Base-by-base conservation (phyloP, 2,113 vertebrate species). In the Bujurquina vittata region DNA sequence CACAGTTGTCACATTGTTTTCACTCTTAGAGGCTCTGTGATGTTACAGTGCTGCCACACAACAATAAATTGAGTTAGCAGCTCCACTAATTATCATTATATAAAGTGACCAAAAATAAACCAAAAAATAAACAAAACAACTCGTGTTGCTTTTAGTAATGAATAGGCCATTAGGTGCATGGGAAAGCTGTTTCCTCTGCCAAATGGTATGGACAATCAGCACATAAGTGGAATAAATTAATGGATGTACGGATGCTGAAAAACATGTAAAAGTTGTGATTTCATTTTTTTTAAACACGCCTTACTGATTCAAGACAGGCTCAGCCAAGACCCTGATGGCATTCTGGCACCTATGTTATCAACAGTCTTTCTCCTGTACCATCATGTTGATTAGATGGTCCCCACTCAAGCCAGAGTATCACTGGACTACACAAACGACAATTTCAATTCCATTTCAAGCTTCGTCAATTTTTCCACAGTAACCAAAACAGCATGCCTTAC, bases 401-500 rank as follows among this genome's bases (percentile, higher is more conserved):
- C 43, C 4, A 26, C 23, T 52, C 26, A 72, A 54, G 46, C 23
- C 65, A 3, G 33, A 54, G 33, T 60, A 74, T 83, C 73, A 84
- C 85, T 49, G 63, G 40, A 40, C 76, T 61, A 54, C 3, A 77
- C 62, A 80, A 22, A 76, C 78, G 52, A 37, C 26, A 62, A 63
- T 81, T 86, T 82, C 72, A 81, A 46, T 79, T 63, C 55, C 8
- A 29, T 52, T 26, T 3, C 43, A 52, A 52, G 26, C 65, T 23
- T 23, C 49, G 43, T 69, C 23, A 69, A 56, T 26, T 40, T 74
- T 43, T 26, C 31, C 18, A 1, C 9, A 52, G 4, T 22, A 55
- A 61, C 6, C 12, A 65, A 63, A 81, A 69, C 22, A 17, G 10
- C 5, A 14, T 2, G 1, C 14, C 95, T 96, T 94, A 96, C 96